A percentile compares a stretch with the other conserved stretches of the same genome.
These are phyloP conservation scores for Scaptomyza flava DNA, from an alignment of 2,888 invertebrate species.

Conservation along the genomic window DNA sequence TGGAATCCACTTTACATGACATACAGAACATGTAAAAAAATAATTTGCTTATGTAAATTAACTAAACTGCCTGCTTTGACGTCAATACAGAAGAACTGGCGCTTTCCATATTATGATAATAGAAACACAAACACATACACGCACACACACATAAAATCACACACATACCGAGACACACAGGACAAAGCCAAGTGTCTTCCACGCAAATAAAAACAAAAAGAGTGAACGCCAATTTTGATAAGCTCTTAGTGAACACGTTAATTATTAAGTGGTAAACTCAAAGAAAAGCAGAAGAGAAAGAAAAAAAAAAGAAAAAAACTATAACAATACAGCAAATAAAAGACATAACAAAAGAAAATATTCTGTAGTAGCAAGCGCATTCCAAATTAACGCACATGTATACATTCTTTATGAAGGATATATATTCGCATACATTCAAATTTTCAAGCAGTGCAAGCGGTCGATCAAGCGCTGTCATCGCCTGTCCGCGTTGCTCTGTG, in stretches of 20 bases:
- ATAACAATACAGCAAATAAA: conserved; percentile 31
- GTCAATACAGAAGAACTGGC: conserved; percentile 75
- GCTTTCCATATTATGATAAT: conserved; percentile 78
- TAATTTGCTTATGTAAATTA: conserved; percentile 73
- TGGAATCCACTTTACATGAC: conserved; percentile 99
- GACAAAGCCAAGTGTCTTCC: conserved; percentile 70
- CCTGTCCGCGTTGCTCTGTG: conserved; percentile 26
- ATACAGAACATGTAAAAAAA: conserved; percentile 97
- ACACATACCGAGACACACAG: conserved; percentile 31
- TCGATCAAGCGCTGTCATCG: conserved; percentile 12
- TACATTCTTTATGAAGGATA: background rate
- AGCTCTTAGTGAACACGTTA: conserved; percentile 45
- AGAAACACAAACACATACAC: conserved; percentile 46
- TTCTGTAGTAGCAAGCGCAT: conserved; percentile 60
- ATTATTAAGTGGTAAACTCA: conserved; percentile 64
- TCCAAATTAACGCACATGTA: conserved; percentile 39
- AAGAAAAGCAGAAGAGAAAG: conserved; percentile 57
- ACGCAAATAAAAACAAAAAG: conserved; percentile 35
- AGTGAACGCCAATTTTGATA: conserved; percentile 52
- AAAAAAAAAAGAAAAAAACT: conserved; percentile 35
- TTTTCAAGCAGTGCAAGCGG: conserved; percentile 19
- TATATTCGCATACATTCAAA: conserved; percentile 17
- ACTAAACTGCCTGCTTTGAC: conserved; percentile 79
- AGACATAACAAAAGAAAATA: conserved; percentile 33
- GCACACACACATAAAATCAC: conserved; percentile 23